These are phyloP conservation scores for Acomys russatus DNA, from an alignment of 2,797 vertebrate genomes.

Conservation along the genomic window DNA sequence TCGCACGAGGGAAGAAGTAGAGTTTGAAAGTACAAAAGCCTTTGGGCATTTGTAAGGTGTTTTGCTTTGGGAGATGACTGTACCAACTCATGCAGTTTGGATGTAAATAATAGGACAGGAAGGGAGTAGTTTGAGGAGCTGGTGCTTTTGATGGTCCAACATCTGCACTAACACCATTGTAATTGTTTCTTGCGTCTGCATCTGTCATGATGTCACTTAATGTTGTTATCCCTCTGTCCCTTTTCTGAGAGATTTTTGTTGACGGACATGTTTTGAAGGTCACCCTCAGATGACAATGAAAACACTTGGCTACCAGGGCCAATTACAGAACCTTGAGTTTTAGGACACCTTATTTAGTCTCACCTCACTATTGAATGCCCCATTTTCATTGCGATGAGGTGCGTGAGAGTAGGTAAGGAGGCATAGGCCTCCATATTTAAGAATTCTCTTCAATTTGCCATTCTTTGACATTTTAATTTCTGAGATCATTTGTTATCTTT, in stretches of 20 bases:
- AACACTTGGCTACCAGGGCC: not conserved
- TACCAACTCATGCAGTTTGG: not conserved
- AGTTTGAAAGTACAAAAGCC: not conserved
- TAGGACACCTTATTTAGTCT: not conserved
- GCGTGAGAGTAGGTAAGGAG: not conserved
- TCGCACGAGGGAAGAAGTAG: not conserved
- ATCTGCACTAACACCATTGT: not conserved
- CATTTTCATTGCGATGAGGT: not conserved
- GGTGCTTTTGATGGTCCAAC: not conserved
- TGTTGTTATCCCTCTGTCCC: not conserved
- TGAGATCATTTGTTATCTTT: conserved; percentile 40
- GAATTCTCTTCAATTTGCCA: not conserved
- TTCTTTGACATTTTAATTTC: conserved; percentile 18
- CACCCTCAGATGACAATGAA: not conserved
- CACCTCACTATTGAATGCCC: not conserved
- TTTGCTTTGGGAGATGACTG: not conserved
- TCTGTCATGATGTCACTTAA: not conserved
- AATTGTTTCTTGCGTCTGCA: not conserved
- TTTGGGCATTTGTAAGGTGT: not conserved
- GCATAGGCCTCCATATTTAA: not conserved
- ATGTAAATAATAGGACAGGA: not conserved
- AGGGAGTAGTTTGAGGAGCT: not conserved
- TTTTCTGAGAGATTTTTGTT: not conserved
- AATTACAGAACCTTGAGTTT: not conserved
- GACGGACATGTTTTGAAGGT: not conserved